Conservation (phyloP, 2,113 vertebrate genomes). For the Seriola rivoliana region DNA sequence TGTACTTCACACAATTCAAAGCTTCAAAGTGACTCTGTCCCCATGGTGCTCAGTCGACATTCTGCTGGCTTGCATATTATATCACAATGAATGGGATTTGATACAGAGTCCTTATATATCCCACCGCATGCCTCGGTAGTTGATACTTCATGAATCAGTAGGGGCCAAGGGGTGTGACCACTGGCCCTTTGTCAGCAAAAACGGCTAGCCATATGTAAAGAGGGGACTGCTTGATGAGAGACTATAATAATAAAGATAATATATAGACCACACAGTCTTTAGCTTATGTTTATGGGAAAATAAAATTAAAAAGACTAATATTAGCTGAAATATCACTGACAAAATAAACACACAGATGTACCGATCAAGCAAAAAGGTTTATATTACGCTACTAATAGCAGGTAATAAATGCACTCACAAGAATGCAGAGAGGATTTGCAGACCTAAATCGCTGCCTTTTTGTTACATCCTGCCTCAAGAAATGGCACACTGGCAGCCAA, state of each 20-base stretch:
- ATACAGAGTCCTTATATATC: slow-evolving; percentile 12
- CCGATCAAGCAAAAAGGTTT: slow-evolving; percentile 1
- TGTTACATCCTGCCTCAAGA: slow-evolving; percentile 20
- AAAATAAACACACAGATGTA: background rate
- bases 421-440: slow-evolving; percentile 36
- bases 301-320: slow-evolving; percentile 1
- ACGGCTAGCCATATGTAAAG: background rate
- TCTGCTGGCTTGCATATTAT: slow-evolving; percentile 33
- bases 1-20: slow-evolving; percentile 17
- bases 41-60: slow-evolving; percentile 22
- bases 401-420: slow-evolving; percentile 32
- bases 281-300: background rate
- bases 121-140: background rate
- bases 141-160: slow-evolving; percentile 32
- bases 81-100: slow-evolving; percentile 39
- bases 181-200: slow-evolving; percentile 30
- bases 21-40: slow-evolving; percentile 42
- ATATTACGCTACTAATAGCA: slow-evolving; percentile 12
- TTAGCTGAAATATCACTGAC: background rate
- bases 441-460: slow-evolving; percentile 35
- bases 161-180: background rate
- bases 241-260: background rate
- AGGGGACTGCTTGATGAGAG: slow-evolving; percentile 6
- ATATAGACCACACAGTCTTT: background rate
- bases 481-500: slow-evolving; percentile 27